Evolutionary conservation across 2,797 vertebrate species (phyloP), one percentile per base, ranked within the genome.

Genomic region (Okamejei kenojei): DNA sequence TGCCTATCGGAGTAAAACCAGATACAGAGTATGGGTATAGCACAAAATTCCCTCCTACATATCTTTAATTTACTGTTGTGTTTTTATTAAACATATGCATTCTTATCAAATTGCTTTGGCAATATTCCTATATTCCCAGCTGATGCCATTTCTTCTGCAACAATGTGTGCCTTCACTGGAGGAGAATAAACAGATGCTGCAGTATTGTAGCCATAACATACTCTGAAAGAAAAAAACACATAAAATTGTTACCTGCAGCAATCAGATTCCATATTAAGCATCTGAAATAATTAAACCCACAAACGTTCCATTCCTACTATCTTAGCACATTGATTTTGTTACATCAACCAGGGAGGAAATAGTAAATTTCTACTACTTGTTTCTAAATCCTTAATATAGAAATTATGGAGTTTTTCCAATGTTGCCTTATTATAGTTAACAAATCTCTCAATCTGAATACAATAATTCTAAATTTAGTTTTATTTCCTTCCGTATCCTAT

Each of bases 41-140:
- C 2, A 45, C 45, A 45, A 2, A 45, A 3, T 45, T 45, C 45
- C 45, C 45, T 45, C 45, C 45, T 45, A 45, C 45, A 45, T 45
- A 45, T 71, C n/a, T 90, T 68, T 90, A 90, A 32, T 11, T 45
- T 35, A 45, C 23, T 13, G 13, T 1, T 91, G 32, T 90, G 45
- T 21, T 90, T 90, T 68, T 21, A 19, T 97, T 94, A 99, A 93
- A 99, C 99, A 0, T 99, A 99, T 38, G 96, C 97, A 0, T 98
- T 99, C 96, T 98, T 99, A 96, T 99, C 98, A 95, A 99, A 99
- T 94, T 98, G 97, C 94, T 97, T 97, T n/a, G 98, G 96, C 93
- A 97, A 95, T 94, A 63, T 96, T 95, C 96, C 96, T 95, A 95
- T 94, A 8, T 96, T 95, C 93, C 95, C 94, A 29, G 95, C 93